Evolutionary conservation across 1,140 invertebrate species (phyloP).

Genomic region (Gerris buenoi): DNA sequence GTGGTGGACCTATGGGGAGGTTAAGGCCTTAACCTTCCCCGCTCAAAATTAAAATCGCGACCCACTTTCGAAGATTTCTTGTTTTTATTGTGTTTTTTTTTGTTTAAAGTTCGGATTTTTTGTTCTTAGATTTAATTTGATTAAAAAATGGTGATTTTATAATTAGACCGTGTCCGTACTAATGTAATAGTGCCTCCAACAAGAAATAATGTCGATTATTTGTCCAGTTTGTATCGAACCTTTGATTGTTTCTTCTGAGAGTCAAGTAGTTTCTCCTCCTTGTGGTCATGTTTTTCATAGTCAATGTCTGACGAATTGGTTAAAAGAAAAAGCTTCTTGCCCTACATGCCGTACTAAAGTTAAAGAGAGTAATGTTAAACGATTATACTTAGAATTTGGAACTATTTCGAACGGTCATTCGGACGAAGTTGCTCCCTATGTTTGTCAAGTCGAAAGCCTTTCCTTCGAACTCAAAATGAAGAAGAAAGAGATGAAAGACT

Average conservation of each 20-base stretch:
- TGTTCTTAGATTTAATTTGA: no score
- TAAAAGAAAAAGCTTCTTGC: not conserved
- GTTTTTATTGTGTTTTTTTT: no score
- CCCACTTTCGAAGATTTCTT: no score
- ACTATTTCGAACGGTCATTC: not conserved
- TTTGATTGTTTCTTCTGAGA: not conserved
- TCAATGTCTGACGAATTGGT: not conserved
- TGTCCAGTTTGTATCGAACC: not conserved
- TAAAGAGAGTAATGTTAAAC: not conserved
- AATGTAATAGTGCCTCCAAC: no score
- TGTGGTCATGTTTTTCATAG: not conserved
- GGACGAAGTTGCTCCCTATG: not conserved
- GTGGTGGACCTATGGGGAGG: no score
- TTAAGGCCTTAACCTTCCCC: no score
- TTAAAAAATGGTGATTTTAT: no score
- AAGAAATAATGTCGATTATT: not conserved
- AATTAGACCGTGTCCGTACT: no score
- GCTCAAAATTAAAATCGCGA: no score
- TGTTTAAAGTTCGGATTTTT: no score
- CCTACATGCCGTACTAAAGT: not conserved
- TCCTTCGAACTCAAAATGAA: not conserved
- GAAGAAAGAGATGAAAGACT: not conserved
- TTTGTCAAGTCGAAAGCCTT: not conserved
- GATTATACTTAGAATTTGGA: not conserved
- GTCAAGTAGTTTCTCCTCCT: not conserved